A percentile compares a stretch with the other conserved stretches of the same genome.
Conservation (phyloP, 2,888 invertebrate species). For the Cheilosia grossa region DNA sequence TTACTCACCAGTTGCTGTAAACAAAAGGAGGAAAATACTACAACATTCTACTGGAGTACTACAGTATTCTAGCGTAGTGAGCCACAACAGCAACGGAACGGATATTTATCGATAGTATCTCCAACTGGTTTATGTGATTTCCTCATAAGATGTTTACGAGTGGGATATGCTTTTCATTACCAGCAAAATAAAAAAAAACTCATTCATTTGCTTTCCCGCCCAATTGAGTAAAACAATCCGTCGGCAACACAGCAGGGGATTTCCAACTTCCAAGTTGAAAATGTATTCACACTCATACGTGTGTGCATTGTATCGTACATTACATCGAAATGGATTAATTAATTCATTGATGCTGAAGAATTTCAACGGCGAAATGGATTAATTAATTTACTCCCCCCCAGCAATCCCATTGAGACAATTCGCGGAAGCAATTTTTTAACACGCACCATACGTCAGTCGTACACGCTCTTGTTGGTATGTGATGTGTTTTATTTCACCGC, state of each 20-base stretch:
- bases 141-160: neutral
- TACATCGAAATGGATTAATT: neutral
- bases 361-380: constrained; percentile 1
- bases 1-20: no score
- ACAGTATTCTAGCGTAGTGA: no score
- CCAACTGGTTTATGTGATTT: neutral
- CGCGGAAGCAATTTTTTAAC: neutral
- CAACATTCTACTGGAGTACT: no score
- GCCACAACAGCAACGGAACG: neutral
- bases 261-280: constrained; percentile 7
- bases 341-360: constrained; percentile 1
- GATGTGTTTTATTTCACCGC: neutral
- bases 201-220: neutral
- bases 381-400: constrained; percentile 9
- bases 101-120: constrained; percentile 7
- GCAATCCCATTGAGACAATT: constrained; percentile 9
- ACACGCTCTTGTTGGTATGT: neutral
- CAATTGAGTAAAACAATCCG: neutral
- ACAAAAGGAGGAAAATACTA: no score
- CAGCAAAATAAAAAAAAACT: neutral
- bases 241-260: neutral
- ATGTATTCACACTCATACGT: constrained; percentile 1
- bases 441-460: no score
- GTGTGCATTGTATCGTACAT: neutral
- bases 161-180: neutral